Base-by-base conservation (phyloP, 1,140 invertebrate genomes). In the Chlorops oryzae region DNA sequence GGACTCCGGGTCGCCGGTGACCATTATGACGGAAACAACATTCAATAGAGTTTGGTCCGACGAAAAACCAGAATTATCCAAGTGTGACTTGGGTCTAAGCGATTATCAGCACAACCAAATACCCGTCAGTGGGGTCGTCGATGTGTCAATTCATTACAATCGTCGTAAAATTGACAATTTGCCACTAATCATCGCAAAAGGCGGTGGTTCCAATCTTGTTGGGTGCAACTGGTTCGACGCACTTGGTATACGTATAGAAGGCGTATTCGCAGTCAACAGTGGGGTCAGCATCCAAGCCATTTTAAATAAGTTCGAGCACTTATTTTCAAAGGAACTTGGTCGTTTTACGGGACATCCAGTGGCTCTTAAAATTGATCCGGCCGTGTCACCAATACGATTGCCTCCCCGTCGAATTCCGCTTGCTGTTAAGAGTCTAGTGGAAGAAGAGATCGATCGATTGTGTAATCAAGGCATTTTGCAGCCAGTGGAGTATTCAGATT, bases 201-300 rank as follows among this genome's bases (percentile, higher is more conserved):
- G 43, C 9, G 37, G 52, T 22, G 37, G 45, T 13, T 24, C 44
- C 12, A 52, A 47, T 28, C 32, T 60, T 15, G 17, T 60, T 27
- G 58, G 58, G 22, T 39, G 54, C 44, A 55, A 60, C 48, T 60
- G 58, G 58, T 60, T 57, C 28, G 22, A 44, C 20, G 18, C 35
- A 20, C 27, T 59, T 12, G 53, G 53, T 12, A 55, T 58, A 15
- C 22, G 24, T 12, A 37, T 58, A n/a, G 43, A 23, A 13, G 49
- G 47, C 25, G 55, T 53, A 7, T 21, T 42, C 20, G 21, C 24
- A n/a, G 12, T 51, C 21, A 9, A 38, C 12, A 38, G n/a, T n/a
- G n/a, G n/a, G n/a, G n/a, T n/a, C n/a, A 28, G 37, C 23, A 46
- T 13, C 20, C 21, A 24, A 43, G 12, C 23, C 5, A n/a, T 43